Conservation (phyloP, 2,797 vertebrate genomes). For the Carcharodon carcharias region DNA sequence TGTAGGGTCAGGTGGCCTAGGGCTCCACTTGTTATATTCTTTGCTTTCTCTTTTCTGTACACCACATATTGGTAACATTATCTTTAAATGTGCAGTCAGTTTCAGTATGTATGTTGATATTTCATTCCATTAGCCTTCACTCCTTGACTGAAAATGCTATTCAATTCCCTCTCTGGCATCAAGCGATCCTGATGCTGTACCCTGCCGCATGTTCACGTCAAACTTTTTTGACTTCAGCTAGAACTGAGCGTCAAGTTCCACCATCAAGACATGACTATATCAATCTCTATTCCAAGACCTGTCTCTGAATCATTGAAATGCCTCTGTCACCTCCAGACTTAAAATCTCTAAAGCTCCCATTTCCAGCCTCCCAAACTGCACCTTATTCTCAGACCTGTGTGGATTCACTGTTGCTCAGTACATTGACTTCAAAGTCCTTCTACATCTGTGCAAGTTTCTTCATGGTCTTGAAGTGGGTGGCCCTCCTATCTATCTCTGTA, state of each 20-base stretch:
- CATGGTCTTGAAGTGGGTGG: background rate
- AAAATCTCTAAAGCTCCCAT: background rate
- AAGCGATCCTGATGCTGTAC: no score
- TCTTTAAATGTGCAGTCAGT: background rate
- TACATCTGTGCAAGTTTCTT: background rate
- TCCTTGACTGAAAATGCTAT: no score
- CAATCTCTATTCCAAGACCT: background rate
- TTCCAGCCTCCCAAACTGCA: background rate
- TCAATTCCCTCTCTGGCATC: no score
- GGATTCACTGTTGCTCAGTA: background rate
- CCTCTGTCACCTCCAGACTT: background rate
- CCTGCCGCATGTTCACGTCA: background rate
- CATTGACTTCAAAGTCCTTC: background rate
- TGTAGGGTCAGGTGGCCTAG: no score
- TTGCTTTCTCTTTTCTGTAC: no score
- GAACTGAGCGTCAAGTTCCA: background rate
- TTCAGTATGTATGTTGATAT: background rate
- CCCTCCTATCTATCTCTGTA: background rate
- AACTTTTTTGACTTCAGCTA: no score
- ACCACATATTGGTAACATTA: background rate
- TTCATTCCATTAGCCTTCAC: no score
- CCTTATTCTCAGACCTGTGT: background rate
- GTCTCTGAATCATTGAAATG: background rate
- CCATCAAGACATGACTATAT: background rate
- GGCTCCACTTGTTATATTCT: no score